A percentile compares a stretch with the other conserved stretches of the same genome.
These are phyloP conservation scores for Zaprionus taronus DNA, from an alignment of 1,140 invertebrate species.

Conservation along the genomic window DNA sequence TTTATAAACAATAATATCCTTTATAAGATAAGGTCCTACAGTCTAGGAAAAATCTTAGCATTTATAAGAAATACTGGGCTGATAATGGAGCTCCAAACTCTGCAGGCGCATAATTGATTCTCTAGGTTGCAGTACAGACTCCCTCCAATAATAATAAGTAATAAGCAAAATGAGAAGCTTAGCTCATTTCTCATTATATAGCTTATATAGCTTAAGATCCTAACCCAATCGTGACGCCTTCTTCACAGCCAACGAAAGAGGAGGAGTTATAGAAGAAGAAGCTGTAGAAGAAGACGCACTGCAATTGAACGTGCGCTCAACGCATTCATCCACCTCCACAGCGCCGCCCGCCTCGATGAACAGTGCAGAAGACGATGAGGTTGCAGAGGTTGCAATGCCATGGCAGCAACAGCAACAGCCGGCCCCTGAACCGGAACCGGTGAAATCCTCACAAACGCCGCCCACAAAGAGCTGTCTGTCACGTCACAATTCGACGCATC, in stretches of 20 bases:
- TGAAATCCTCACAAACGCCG: constrained; percentile 18
- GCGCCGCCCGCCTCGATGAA: constrained; percentile 72
- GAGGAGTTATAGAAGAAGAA: constrained; percentile 4
- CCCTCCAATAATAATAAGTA: too few relatives aligned
- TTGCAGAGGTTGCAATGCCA: constrained; percentile 10
- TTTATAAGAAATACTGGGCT: too few relatives aligned
- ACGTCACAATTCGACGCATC: constrained; percentile 76
- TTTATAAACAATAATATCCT: neutral
- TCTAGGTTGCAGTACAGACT: too few relatives aligned
- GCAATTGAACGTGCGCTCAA: constrained; percentile 38
- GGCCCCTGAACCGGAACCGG: constrained; percentile 15
- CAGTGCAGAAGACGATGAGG: constrained; percentile 55
- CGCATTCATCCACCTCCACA: constrained; percentile 71
- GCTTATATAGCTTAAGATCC: neutral
- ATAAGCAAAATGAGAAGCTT: too few relatives aligned
- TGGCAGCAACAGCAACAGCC: constrained; percentile 29
- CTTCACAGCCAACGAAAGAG: constrained; percentile 43
- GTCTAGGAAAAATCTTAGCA: too few relatives aligned
- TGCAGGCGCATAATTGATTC: too few relatives aligned
- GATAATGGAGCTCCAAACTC: too few relatives aligned
- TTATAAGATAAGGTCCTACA: too few relatives aligned
- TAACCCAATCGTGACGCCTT: constrained; percentile 22
- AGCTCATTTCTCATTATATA: too few relatives aligned
- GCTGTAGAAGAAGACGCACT: neutral
- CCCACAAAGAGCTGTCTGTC: constrained; percentile 78